Percentiles rank a stretch among this genome's conserved stretches.
Evolutionary conservation across 2,113 vertebrate genomes (phyloP).

Genomic region (Sus scrofa): T2T-Sscrofa CM000824.6:102992501-102993000

Average conservation of each 20-base stretch:
- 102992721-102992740: constrained; percentile 25
- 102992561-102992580: neutral
- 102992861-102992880: neutral
- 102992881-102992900: neutral
- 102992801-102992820: neutral
- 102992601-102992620: neutral
- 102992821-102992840: constrained; percentile 2
- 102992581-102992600: neutral
- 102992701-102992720: neutral
- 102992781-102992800: neutral
- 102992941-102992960: neutral
- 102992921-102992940: neutral
- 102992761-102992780: neutral
- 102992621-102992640: neutral
- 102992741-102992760: constrained; percentile 11
- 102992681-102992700: constrained; percentile 4
- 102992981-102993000: neutral
- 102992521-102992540: constrained; percentile 17
- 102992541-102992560: neutral
- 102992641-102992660: neutral
- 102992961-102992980: neutral
- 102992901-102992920: neutral
- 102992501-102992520: neutral
- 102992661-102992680: constrained; percentile 9
- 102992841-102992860: neutral